Evolutionary conservation across 92 coral and sea anemone genomes (phyloP), one percentile per base, ranked within the genome.

Genomic region (Meandrina meandrites): DNA sequence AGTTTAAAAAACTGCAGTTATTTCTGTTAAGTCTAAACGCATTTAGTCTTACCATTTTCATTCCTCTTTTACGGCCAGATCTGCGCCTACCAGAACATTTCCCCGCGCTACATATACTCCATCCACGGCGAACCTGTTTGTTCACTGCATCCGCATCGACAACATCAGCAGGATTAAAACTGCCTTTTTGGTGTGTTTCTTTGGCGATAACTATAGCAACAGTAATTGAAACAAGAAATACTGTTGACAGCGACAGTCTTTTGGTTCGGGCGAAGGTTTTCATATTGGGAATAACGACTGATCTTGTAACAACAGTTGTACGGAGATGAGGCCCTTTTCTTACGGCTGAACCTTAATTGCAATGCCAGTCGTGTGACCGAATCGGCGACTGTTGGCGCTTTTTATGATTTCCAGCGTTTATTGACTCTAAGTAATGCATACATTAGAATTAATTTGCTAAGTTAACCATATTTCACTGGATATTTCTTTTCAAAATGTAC

Each of bases 401-500:
- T 30, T 47, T 70, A 30, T 54, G 9, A n/a, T 21, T 75, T 40
- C 16, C 19, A 11, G 77, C 77, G 79, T 85, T 85, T 76, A 76
- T 76, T 85, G 82, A 85, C 82, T 85, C 35, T 45, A 60, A 40
- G 47, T 45, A 22, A 47, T 18, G 82, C 88, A 85, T 85, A 85
- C 35, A 85, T 85, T 85, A 85, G 16, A 16, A 27, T 35, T 21
- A 42, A 77, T 74, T 66, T 54, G n/a, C 54, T 75, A 35, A 13
- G 48, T 21, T 19, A 35, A 22, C 21, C 19, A 24, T 17, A 42
- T 81, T n/a, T n/a, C n/a, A n/a, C n/a, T n/a, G n/a, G n/a, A 27
- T 45, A 45, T 45, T 48, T 53, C 76, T 60, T 60, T 75, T 73
- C 31, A 84, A 48, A 73, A 84, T 60, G 81, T 5, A 31, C 87